These are phyloP conservation scores for Noctilio leporinus DNA, from an alignment of 2,113 vertebrate genomes.

Conservation along the genomic window DNA sequence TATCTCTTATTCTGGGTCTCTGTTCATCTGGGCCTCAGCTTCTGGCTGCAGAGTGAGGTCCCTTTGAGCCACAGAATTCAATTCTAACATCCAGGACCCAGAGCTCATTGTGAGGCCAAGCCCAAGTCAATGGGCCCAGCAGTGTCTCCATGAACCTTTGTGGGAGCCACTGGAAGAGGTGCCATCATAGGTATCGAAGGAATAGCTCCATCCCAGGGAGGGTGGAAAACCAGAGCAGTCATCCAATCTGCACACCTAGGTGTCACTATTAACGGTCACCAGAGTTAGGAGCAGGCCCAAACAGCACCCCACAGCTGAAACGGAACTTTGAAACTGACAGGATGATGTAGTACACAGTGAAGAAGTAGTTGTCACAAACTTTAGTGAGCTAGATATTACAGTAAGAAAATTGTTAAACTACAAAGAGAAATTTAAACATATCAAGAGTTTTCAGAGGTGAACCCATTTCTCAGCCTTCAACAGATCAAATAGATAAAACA, in stretches of 20 bases:
- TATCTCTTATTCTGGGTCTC: not conserved
- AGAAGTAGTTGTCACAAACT: not conserved
- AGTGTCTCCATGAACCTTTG: accelerated
- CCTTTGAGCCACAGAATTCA: accelerated
- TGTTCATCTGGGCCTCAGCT: not conserved
- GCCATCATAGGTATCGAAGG: accelerated
- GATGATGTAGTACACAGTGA: accelerated
- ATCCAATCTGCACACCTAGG: accelerated
- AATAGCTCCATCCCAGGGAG: not conserved
- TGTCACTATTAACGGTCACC: not conserved
- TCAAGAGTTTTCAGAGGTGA: not conserved
- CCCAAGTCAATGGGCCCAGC: accelerated
- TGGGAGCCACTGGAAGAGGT: not conserved
- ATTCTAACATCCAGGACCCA: not conserved
- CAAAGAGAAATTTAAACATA: not conserved
- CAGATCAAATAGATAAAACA: not conserved
- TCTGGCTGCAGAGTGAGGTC: accelerated
- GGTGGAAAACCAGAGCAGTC: accelerated
- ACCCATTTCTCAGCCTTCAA: not conserved
- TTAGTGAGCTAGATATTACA: not conserved
- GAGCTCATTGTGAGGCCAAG: accelerated
- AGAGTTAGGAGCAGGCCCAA: not conserved
- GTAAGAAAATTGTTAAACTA: not conserved
- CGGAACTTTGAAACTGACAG: not conserved
- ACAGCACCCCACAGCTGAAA: accelerated